Evolutionary conservation across 1,140 invertebrate species (phyloP).

Genomic region (Caenorhabditis latens): DNA sequence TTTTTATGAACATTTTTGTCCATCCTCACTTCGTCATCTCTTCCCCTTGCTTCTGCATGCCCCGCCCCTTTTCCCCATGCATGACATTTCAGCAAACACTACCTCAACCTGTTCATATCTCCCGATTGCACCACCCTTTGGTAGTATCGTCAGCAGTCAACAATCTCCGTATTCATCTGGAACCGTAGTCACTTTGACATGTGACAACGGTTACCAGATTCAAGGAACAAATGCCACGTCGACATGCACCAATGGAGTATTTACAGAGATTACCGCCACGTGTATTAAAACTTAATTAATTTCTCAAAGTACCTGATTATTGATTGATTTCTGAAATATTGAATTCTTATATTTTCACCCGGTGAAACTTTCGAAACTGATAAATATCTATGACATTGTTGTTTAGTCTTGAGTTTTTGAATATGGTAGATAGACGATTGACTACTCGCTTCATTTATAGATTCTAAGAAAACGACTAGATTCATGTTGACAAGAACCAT

Average conservation of each 20-base stretch:
- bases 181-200: not conserved
- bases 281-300: not conserved
- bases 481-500: too few relatives aligned
- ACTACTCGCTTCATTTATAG: too few relatives aligned
- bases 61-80: too few relatives aligned
- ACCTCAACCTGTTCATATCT: conserved; percentile 2
- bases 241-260: conserved; percentile 4
- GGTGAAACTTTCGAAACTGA: too few relatives aligned
- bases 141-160: conserved; percentile 25
- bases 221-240: conserved; percentile 14
- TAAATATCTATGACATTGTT: too few relatives aligned
- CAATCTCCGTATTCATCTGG: not conserved
- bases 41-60: not conserved
- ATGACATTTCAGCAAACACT: not conserved
- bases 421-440: too few relatives aligned
- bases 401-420: too few relatives aligned
- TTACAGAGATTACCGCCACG: conserved; percentile 19
- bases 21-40: not conserved
- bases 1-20: not conserved
- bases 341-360: too few relatives aligned
- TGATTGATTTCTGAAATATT: too few relatives aligned
- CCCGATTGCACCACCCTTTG: conserved; percentile 23
- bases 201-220: conserved; percentile 28
- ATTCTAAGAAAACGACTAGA: too few relatives aligned
- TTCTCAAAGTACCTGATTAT: not conserved